Evolutionary conservation across 2,888 invertebrate genomes (phyloP), one percentile per base, ranked within the genome.

Genomic region (Pristionchus arcanus): DNA sequence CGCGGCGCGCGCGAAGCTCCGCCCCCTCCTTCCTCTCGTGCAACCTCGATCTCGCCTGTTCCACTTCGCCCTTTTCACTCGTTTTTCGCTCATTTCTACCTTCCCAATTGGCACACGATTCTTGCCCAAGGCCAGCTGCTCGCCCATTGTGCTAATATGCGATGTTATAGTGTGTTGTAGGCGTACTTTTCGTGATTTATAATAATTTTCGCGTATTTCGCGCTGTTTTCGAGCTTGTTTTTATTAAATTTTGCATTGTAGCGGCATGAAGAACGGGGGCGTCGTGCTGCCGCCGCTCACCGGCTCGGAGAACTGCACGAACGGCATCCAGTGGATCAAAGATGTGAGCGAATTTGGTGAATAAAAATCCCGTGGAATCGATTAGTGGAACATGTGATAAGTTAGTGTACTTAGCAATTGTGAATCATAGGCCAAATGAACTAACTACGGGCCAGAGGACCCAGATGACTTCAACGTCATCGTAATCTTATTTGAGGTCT

Each of bases 311-410:
- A 92, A 92, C 77, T 93, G 93, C 89, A 91, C 93, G 9, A 86
- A 93, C 53, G 93, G 93, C 83, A 91, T 93, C 59, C 86, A 91
- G 59, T 93, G 93, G 93, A 93, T 93, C 89, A 92, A 92, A 86
- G 90, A 93, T 90, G 93, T 93, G 37, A 89, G 55, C 25, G 42
- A 49, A 49, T 49, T 49, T 13, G 42, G 13, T 49, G 11, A 49
- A 49, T 49, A 49, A 49, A 9, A 49, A 13, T 9, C 71, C n/a
- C n/a, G n/a, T n/a, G 34, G 77, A 15, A 11, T 31, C 25, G 28
- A n/a, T 68, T 68, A 15, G 68, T 9, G 68, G 25, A 68, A 15
- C n/a, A 68, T 68, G 28, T 31, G n/a, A 31, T 68, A 1, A 49
- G 7, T 49, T 49, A 49, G n/a, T n/a, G 68, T 7, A n/a, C n/a